Conservation (phyloP, 2,797 vertebrate genomes). For the Hippoglossus hippoglossus region DNA sequence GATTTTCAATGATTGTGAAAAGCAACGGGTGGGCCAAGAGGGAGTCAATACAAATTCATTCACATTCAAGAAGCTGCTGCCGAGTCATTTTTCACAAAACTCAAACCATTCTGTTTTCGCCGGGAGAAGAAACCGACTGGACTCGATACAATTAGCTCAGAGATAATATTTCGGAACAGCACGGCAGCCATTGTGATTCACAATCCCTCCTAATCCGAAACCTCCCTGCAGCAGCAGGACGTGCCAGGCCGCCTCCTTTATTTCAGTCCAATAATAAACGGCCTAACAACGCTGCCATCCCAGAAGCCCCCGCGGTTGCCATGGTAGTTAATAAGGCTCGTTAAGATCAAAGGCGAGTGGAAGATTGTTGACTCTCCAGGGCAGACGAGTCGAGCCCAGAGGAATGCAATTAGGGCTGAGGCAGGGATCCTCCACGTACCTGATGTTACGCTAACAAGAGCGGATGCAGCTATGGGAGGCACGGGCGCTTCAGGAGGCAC, state of each 20-base stretch:
- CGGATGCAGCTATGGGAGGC: constrained; percentile 10
- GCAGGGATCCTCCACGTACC: constrained; percentile 44
- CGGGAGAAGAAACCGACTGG: background rate
- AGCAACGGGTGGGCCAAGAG: no score
- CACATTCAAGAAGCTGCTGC: background rate
- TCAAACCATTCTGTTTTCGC: constrained; percentile 17
- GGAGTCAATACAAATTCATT: constrained; percentile 11
- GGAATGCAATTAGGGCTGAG: constrained; percentile 63
- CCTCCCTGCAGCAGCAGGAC: constrained; percentile 21
- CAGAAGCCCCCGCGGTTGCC: constrained; percentile 53
- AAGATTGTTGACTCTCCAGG: constrained; percentile 63
- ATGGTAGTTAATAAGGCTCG: constrained; percentile 64
- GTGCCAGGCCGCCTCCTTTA: constrained; percentile 30
- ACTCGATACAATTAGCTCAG: constrained; percentile 31
- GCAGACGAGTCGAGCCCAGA: constrained; percentile 38
- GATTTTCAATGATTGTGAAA: no score
- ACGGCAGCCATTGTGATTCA: constrained; percentile 27
- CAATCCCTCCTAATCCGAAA: constrained; percentile 42
- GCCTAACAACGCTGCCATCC: constrained; percentile 11
- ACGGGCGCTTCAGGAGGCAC: background rate
- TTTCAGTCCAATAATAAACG: constrained; percentile 47
- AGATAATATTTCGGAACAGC: constrained; percentile 42
- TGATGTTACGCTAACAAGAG: constrained; percentile 49
- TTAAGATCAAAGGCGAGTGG: constrained; percentile 66
- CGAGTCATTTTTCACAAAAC: background rate